Base-by-base conservation (phyloP, 1,140 invertebrate species). In the Ips nitidus region DNA sequence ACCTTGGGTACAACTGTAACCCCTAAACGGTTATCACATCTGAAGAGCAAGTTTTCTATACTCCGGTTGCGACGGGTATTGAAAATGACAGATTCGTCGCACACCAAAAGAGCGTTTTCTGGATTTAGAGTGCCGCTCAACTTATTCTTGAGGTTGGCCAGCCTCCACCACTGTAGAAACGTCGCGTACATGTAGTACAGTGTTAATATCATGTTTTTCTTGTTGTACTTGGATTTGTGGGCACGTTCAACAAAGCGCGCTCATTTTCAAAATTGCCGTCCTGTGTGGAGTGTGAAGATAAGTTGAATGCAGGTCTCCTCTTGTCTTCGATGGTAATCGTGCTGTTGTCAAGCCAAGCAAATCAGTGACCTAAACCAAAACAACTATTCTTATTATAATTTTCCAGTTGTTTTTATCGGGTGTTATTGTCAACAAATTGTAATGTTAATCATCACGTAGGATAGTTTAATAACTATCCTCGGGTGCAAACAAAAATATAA, bases 171-270 rank as follows among this genome's bases (percentile, higher is more conserved):
- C 76, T 89, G 88, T 65, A 89, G 72, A 77, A 87, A 84, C 7
- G 88, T 90, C 41, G 88, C 85, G 76, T 88, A 83, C 83, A 88
- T 84, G 76, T 90, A 90, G 80, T 86, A 87, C 41, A 90, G 73
- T 39, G 88, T 89, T 60, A 90, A 80, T 67, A 88, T 77, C 86
- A 87, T 87, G 52, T 70, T 71, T 52, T 69, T 43, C 55, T 68
- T 50, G 45, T 50, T 22, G 45, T 22, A 50, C 7, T 50, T 50
- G 7, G 45, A 50, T 50, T 50, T 50, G 2, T 50, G 45, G 45
- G 22, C 22, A 3, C 45, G 22, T 50, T 50, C 22, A 22, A 0
- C 22, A 22, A 22, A 22, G 22, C 22, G 22, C 22, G 22, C 0
- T 22, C 22, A 22, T 22, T 22, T 22, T 22, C 22, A 22, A 22